These are phyloP conservation scores for Adineta ricciae DNA, from an alignment of 2,888 invertebrate species.

Conservation along the genomic window DNA sequence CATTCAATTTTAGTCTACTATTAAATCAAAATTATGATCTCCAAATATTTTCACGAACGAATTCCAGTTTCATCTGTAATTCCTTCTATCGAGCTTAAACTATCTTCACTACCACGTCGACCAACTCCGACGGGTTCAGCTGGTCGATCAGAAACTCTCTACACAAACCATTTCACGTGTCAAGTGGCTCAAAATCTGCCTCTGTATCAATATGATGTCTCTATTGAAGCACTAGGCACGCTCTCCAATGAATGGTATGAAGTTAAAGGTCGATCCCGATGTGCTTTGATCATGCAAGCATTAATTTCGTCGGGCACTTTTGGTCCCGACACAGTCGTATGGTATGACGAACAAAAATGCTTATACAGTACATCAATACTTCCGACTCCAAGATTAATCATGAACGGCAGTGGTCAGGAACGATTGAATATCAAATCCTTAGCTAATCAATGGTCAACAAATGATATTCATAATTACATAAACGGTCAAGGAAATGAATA, in stretches of 20 bases:
- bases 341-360: constrained; percentile 14
- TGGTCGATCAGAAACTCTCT: not conserved
- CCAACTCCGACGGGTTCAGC: not conserved
- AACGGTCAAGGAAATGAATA: not conserved
- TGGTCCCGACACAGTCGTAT: not conserved
- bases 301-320: not conserved
- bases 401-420: too few species aligned
- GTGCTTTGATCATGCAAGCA: not conserved
- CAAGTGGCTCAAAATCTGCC: not conserved
- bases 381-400: not conserved
- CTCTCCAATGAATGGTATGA: not conserved
- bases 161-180: not conserved
- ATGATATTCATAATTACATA: not conserved
- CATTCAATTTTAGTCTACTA: not conserved
- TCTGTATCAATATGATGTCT: constrained; percentile 6
- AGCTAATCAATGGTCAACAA: not conserved
- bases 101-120: not conserved
- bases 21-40: not conserved
- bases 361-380: not conserved
- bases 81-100: not conserved
- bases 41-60: not conserved
- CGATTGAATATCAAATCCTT: not conserved
- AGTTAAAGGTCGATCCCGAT: not conserved
- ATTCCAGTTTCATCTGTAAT: not conserved
- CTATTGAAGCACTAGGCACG: not conserved